Evolutionary conservation across 2,888 invertebrate genomes (phyloP).

Genomic region (Hirtodrosophila cameraria): DNA sequence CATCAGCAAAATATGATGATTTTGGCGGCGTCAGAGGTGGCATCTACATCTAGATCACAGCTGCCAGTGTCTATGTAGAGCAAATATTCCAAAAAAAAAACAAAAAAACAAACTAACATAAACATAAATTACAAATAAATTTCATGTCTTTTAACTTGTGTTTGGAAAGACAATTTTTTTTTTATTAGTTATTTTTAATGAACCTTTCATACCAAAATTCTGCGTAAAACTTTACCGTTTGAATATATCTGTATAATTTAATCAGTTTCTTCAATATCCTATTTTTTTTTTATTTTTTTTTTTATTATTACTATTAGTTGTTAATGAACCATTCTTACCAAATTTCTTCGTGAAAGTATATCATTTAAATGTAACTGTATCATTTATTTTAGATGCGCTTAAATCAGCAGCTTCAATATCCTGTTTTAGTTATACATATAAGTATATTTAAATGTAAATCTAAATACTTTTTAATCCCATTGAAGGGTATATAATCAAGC

Average conservation of each 20-base stretch:
- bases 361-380: conserved; percentile 17
- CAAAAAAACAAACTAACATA: neutral
- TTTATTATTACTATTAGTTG: conserved; percentile 20
- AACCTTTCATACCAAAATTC: conserved; percentile 27
- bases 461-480: conserved; percentile 3
- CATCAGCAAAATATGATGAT: conserved; percentile 38
- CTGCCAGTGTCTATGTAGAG: conserved; percentile 11
- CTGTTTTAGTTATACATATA: conserved; percentile 10
- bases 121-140: conserved; percentile 10
- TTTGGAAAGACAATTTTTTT: conserved; percentile 28
- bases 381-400: conserved; percentile 14
- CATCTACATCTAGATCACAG: neutral
- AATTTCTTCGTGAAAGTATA: conserved; percentile 22
- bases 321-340: conserved; percentile 23
- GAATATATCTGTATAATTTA: conserved; percentile 20
- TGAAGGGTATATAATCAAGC: conserved; percentile 1
- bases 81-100: conserved; percentile 17
- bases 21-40: neutral
- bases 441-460: conserved; percentile 5
- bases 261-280: conserved; percentile 10
- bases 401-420: conserved; percentile 9
- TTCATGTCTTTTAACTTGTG: conserved; percentile 23
- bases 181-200: conserved; percentile 19
- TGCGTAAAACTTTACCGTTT: conserved; percentile 8
- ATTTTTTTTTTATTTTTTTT: too few species aligned